Conservation (phyloP, 2,113 vertebrate species). For the Ariopsis seemanni region DNA sequence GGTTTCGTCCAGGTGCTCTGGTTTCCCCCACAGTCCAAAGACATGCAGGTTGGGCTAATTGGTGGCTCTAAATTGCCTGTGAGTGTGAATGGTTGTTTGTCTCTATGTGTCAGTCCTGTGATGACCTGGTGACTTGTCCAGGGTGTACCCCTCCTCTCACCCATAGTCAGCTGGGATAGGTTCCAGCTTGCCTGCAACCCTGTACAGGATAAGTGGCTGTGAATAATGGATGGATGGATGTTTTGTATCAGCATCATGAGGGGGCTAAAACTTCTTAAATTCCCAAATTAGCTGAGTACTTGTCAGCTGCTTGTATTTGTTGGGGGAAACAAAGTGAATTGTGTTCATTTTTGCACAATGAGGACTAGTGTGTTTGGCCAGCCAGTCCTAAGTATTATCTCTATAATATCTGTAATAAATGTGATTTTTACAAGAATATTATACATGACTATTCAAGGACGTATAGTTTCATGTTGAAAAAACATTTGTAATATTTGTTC, state of each 20-base stretch:
- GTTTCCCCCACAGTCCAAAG: too few species aligned
- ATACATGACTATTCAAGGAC: neutral
- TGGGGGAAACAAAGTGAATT: neutral
- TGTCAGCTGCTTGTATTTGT: neutral
- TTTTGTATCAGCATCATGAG: neutral
- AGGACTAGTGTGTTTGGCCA: neutral
- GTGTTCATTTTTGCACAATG: neutral
- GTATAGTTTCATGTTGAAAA: neutral
- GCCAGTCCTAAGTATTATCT: neutral
- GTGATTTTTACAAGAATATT: neutral
- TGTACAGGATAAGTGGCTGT: too few species aligned
- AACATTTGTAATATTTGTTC: neutral
- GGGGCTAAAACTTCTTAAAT: neutral
- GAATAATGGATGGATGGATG: neutral
- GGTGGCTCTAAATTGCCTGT: too few species aligned
- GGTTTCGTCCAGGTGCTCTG: too few species aligned
- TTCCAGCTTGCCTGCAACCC: too few species aligned
- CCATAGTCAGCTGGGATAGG: too few species aligned
- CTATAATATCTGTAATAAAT: neutral
- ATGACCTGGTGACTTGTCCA: too few species aligned
- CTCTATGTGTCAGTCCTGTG: too few species aligned
- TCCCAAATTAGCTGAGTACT: neutral
- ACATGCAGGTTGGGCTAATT: too few species aligned
- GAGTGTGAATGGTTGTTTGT: too few species aligned
- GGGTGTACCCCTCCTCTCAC: too few species aligned